Base-by-base conservation (phyloP, 2,113 vertebrate species). In the Dolichotis patagonum region DNA sequence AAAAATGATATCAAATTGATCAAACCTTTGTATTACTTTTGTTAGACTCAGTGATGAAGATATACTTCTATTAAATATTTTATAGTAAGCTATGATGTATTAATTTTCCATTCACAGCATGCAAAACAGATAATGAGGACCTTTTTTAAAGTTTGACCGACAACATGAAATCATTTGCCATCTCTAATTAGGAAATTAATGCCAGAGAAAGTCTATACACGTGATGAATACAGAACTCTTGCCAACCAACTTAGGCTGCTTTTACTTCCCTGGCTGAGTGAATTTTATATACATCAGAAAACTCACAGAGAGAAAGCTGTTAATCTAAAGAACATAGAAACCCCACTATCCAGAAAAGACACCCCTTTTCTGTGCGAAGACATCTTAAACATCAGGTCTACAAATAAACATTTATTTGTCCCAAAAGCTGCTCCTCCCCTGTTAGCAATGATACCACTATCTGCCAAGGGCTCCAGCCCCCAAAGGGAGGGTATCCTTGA, bases 61-160 rank as follows among this genome's bases (percentile, higher is more conserved):
- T 85, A 22, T 93, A 91, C 41, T 93, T 83, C 71, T 93, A 38
- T 94, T 95, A 97, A 94, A 94, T 85, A 85, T 88, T 92, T 97
- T 35, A 84, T 41, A 92, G 92, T 95, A 96, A 93, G 90, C 88
- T 84, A 90, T 88, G 93, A 98, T 84, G 65, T 92, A 95, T 91
- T 95, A 80, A 54, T 97, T 94, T 87, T 91, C 85, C 38, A 81
- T 62, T 35, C n/a, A n/a, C 58, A 28, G 54, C 35, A 90, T 30
- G 11, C 83, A 90, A 84, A 93, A 75, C 32, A 86, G 49, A 52
- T 96, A 88, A 91, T 91, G 91, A 94, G 52, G 12, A 75, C 2
- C 73, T 93, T 94, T 54, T 60, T 91, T 82, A 46, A 73, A 78
- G 46, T 85, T 96, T 93, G 91, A 54, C 78, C 92, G 54, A 60